Base-by-base conservation (phyloP, 2,797 vertebrate genomes). In the Falco concolor region DNA sequence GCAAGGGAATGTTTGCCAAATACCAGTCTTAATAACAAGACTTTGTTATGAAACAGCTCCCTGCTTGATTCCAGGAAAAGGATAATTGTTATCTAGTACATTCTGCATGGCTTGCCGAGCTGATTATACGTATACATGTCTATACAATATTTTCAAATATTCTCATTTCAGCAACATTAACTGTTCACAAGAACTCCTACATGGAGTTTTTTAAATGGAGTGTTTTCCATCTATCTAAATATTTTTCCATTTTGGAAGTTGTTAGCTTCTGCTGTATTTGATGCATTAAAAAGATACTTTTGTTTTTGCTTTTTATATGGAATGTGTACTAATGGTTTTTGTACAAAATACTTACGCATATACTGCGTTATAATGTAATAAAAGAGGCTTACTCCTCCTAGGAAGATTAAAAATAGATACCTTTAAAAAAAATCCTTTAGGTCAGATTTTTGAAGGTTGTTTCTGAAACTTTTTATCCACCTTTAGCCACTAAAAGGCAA, bases 11-110 rank as follows among this genome's bases (percentile, higher is more conserved):
- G 47, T 91, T 96, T 95, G 82, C 88, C 94, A 95, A 95, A 95
- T 87, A 95, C 84, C 78, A 38, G 38, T 92, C 60, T 64, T 96
- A 83, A 86, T 91, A 82, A 84, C 64, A 90, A 82, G 94, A 84
- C 70, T 92, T 81, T 77, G 77, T 95, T 97, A 85, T 59, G 74
- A 94, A 93, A 96, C 84, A 59, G 68, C 85, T 93, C 63, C 16
- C 60, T 84, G 38, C 82, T 87, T 85, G 64, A 90, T 95, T 96
- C 93, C 83, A 91, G 93, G 92, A 87, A 96, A 77, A 77, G 69
- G 56, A n/a, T 86, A 74, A 47, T 92, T 79, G 65, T 94, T 97
- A 91, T 93, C 96, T 84, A n/a, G 52, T 91, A 21, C 36, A 60
- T 60, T 91, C 93, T 95, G 40, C 22, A 0, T 84, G 86, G 9